These are phyloP conservation scores for Lutraria rhynchaena DNA, from an alignment of 1,140 invertebrate genomes.

Conservation along the genomic window DNA sequence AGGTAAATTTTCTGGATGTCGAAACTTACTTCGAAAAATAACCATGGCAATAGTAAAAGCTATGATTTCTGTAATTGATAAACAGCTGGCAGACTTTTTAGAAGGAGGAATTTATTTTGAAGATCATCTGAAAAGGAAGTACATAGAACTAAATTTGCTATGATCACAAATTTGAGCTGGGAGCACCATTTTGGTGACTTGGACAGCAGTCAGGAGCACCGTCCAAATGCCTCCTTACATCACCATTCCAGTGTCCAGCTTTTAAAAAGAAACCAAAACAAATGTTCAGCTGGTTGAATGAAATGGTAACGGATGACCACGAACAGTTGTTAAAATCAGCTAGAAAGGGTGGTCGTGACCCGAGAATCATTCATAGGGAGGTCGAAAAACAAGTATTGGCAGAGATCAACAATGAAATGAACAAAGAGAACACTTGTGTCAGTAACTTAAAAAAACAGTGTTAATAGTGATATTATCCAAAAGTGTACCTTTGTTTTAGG, in stretches of 20 bases:
- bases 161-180: not conserved
- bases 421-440: not conserved
- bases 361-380: too few relatives aligned
- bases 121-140: not conserved
- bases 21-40: not conserved
- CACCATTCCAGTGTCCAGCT: conserved; percentile 14
- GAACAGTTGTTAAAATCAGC: too few relatives aligned
- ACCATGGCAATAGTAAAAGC: not conserved
- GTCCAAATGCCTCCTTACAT: conserved; percentile 10
- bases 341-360: too few relatives aligned
- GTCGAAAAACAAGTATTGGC: too few relatives aligned
- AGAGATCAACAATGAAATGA: too few relatives aligned
- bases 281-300: conserved; percentile 2
- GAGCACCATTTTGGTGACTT: conserved; percentile 44
- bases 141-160: conserved; percentile 10
- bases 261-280: conserved; percentile 1
- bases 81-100: conserved; percentile 31
- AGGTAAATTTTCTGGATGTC: not conserved
- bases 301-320: not conserved
- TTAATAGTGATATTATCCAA: too few relatives aligned
- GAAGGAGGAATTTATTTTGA: not conserved
- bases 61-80: not conserved
- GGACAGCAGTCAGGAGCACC: not conserved
- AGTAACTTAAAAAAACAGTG: too few relatives aligned
- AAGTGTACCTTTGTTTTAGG: not conserved